Evolutionary conservation across 2,888 invertebrate genomes (phyloP).

Genomic region (Eupeodes luniger): DNA sequence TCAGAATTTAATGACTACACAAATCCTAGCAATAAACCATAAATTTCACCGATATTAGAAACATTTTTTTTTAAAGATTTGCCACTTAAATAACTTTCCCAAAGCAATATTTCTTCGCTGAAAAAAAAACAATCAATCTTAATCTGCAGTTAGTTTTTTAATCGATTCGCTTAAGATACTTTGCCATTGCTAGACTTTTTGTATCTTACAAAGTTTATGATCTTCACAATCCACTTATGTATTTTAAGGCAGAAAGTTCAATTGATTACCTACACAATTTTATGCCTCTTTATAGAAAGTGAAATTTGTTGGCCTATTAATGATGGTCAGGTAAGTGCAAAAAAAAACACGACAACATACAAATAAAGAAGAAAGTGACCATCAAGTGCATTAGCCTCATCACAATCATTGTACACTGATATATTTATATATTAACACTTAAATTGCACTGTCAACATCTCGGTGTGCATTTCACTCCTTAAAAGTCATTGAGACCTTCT

Average conservation of each 20-base stretch:
- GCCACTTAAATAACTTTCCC: constrained; percentile 45
- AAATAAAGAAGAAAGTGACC: constrained; percentile 63
- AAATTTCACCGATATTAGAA: constrained; percentile 24
- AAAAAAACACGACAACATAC: not conserved
- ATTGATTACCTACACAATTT: not conserved
- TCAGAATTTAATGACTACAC: not conserved
- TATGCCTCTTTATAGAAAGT: constrained; percentile 60
- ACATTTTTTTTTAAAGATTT: not conserved
- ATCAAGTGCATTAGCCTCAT: constrained; percentile 26
- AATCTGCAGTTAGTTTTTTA: constrained; percentile 7
- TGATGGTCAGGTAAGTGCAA: constrained; percentile 27
- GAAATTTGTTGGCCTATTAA: constrained; percentile 71
- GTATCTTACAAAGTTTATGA: constrained; percentile 14
- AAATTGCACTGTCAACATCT: constrained; percentile 47
- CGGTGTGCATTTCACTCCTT: constrained; percentile 68
- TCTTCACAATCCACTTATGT: constrained; percentile 42
- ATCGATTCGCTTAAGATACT: constrained; percentile 23
- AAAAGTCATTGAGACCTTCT: constrained; percentile 65
- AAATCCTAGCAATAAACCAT: not conserved
- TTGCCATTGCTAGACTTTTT: not conserved
- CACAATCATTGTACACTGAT: not conserved
- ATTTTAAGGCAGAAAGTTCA: not conserved
- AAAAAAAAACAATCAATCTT: constrained; percentile 47
- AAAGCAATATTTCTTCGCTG: constrained; percentile 1
- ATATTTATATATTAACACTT: not conserved